Conservation (phyloP, 2,797 vertebrate species). For the Enteromius radiatus region DNA sequence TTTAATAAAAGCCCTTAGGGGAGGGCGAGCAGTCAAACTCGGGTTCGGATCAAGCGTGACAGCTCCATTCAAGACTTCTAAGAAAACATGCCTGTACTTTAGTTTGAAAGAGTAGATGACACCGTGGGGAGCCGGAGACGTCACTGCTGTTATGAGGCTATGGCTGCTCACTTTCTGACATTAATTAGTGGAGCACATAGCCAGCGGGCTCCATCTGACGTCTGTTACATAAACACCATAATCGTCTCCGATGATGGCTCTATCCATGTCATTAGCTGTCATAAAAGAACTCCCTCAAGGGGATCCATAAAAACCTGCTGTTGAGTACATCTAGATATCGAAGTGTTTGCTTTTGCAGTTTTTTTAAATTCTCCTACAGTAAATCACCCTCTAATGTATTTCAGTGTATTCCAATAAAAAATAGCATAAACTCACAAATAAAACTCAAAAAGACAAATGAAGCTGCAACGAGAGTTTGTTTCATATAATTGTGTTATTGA, state of each 20-base stretch:
- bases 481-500: background rate
- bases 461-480: background rate
- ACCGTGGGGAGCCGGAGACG: background rate
- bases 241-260: background rate
- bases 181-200: background rate
- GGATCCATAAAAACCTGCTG: background rate
- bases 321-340: background rate
- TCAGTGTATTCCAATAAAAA: background rate
- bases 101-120: background rate
- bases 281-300: constrained; percentile 10
- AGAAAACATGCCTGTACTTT: background rate
- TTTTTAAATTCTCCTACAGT: too few relatives aligned
- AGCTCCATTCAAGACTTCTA: background rate
- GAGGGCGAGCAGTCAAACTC: background rate
- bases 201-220: constrained; percentile 1
- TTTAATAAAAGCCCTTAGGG: background rate
- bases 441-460: constrained; percentile 13
- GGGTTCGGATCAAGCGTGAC: background rate
- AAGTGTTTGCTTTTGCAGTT: background rate
- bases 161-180: constrained; percentile 6
- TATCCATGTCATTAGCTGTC: constrained; percentile 6
- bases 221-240: constrained; percentile 5
- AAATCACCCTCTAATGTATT: background rate
- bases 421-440: background rate
- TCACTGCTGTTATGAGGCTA: background rate